A percentile compares a stretch with the other conserved stretches of the same genome.
Conservation (phyloP, 2,797 vertebrate genomes). For the Chaenodraco wilsoni region DNA sequence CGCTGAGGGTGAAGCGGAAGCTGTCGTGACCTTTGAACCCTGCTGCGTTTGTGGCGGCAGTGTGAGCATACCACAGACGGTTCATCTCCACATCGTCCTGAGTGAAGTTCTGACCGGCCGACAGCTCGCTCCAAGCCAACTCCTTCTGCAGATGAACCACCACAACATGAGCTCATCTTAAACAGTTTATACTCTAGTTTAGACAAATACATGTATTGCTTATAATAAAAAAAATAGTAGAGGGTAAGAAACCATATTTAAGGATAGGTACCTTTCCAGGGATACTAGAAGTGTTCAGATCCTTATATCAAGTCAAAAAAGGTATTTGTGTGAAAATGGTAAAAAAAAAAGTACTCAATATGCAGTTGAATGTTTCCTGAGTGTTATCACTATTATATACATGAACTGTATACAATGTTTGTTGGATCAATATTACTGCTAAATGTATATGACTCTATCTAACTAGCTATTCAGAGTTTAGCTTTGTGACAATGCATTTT, state of each 20-base stretch:
- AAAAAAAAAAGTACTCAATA: no score
- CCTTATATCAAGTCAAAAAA: no score
- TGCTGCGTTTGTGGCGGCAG: constrained; percentile 11
- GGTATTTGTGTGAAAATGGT: no score
- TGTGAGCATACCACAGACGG: constrained; percentile 78
- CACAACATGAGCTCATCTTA: neutral
- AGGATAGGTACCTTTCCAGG: no score
- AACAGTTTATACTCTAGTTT: neutral
- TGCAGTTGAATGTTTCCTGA: no score
- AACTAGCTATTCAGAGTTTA: no score
- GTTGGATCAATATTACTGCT: no score
- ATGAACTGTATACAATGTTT: no score
- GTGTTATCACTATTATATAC: no score
- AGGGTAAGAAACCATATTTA: neutral
- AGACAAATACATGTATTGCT: neutral
- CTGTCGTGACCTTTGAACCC: constrained; percentile 75
- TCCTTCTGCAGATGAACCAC: constrained; percentile 52
- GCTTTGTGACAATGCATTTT: no score
- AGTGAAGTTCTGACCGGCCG: constrained; percentile 80
- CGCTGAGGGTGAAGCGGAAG: constrained; percentile 82
- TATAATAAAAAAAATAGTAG: neutral
- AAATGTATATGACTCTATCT: no score
- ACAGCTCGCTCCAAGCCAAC: constrained; percentile 71
- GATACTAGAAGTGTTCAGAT: no score
- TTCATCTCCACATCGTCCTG: constrained; percentile 82